Conservation (phyloP, 1,140 invertebrate species). For the Diploscapter pachys region DNA sequence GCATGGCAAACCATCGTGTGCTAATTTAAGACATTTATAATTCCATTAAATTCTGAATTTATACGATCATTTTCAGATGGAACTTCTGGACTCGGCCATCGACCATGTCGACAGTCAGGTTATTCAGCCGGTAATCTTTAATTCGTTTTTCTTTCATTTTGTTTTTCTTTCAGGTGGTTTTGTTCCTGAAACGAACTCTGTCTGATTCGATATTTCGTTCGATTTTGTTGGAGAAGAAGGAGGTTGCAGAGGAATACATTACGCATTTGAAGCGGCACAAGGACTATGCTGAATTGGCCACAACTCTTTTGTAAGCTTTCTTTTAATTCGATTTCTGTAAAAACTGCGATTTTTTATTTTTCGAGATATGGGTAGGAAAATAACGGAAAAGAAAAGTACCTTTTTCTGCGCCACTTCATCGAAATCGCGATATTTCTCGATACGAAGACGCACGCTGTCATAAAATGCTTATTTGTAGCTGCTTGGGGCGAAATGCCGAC, state of each 20-base stretch:
- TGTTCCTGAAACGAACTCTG: constrained; percentile 26
- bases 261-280: constrained; percentile 10
- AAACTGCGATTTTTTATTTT: neutral
- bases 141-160: neutral
- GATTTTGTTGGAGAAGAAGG: constrained; percentile 13
- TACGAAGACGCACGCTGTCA: too few species aligned
- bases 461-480: neutral
- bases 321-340: neutral
- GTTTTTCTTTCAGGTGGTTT: constrained; percentile 14
- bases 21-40: too few species aligned
- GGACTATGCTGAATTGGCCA: constrained; percentile 18
- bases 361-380: too few species aligned
- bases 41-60: too few species aligned
- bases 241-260: constrained; percentile 24
- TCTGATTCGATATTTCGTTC: constrained; percentile 20
- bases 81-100: constrained; percentile 25
- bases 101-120: constrained; percentile 10
- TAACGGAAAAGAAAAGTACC: too few species aligned
- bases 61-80: too few species aligned
- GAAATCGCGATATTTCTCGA: too few species aligned
- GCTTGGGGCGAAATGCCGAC: constrained; percentile 6
- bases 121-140: constrained; percentile 19
- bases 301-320: constrained; percentile 19
- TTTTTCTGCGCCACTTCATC: too few species aligned
- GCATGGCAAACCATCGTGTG: too few species aligned